Percentiles rank a stretch among this genome's conserved stretches.
Evolutionary conservation across 2,797 vertebrate genomes (phyloP).

Genomic region (Florisuga fusca): DNA sequence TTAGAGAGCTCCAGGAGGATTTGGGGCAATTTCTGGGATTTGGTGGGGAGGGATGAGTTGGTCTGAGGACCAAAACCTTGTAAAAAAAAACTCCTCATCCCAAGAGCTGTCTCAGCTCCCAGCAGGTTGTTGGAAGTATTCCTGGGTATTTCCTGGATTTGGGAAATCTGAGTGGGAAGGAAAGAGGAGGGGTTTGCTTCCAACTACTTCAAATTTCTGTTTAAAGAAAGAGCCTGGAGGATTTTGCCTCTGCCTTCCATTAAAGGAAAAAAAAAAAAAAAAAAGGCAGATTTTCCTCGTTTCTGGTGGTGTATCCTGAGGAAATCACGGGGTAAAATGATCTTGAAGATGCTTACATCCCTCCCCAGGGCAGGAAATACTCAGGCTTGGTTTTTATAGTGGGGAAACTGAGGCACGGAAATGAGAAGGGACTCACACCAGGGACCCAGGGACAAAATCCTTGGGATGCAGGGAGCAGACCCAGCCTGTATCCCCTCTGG

Average conservation of each 20-base stretch:
- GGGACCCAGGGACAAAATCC: background rate
- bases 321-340: background rate
- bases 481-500: background rate
- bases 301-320: background rate
- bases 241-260: background rate
- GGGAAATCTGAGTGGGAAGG: background rate
- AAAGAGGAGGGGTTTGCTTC: background rate
- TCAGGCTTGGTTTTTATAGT: background rate
- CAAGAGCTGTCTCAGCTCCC: background rate
- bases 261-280: background rate
- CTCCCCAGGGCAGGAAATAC: background rate
- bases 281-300: background rate
- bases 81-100: too few relatives aligned
- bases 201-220: background rate
- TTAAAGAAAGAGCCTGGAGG: background rate
- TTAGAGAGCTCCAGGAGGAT: background rate
- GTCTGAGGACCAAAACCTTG: background rate
- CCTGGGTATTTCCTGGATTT: background rate
- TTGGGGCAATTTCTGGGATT: background rate
- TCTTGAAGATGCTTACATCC: background rate
- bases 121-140: accelerated
- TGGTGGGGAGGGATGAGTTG: background rate
- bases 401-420: slow-evolving; percentile 16
- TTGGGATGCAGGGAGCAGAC: background rate
- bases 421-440: background rate